Base-by-base conservation (phyloP, 2,797 vertebrate species). In the Sardinella longiceps region DNA sequence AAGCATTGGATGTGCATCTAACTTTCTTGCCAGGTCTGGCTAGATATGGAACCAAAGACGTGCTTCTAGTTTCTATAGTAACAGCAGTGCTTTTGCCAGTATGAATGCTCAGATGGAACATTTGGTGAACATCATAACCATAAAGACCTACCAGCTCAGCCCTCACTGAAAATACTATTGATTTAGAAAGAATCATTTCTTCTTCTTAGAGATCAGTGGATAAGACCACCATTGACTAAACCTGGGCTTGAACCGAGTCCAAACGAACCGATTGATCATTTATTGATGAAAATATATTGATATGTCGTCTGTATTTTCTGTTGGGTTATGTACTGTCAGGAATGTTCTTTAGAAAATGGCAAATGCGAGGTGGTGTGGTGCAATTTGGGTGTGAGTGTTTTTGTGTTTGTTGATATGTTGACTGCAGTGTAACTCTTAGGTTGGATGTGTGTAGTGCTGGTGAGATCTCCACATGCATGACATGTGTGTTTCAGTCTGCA, bases 1-100 rank as follows among this genome's bases (percentile, higher is more conserved):
- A 20, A 23, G 37, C 15, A 15, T 33, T 37, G 63, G 63, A 12
- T 30, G 15, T 77, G 15, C 28, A 77, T 43, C 70, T 39, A 43
- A 43, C 18, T 18, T 6, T 77, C 37, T 18, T 18, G 43, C 70
- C 3, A 77, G 70, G 43, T 77, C 33, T 77, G 70, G 70, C n/a
- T n/a, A n/a, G n/a, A n/a, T 20, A 43, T 23, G 63, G 18, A 30
- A 37, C 63, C 63, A 70, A 37, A 37, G 12, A 18, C 30, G 20
- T 33, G 70, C 37, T 39, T 77, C 70, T 18, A 77, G 70, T 77
- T 77, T 77, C 70, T 77, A 77, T 77, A 77, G 70, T 77, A 77
- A 77, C 70, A 18, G 18, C 6, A 39, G 7, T 39, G 37, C 70
- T 20, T 20, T 77, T 43, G 70, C 33, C 37, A 39, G 20, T 7